A percentile compares a stretch with the other conserved stretches of the same genome.
Evolutionary conservation across 2,113 vertebrate species (phyloP).

Genomic region (Pyrgilauda ruficollis): DNA sequence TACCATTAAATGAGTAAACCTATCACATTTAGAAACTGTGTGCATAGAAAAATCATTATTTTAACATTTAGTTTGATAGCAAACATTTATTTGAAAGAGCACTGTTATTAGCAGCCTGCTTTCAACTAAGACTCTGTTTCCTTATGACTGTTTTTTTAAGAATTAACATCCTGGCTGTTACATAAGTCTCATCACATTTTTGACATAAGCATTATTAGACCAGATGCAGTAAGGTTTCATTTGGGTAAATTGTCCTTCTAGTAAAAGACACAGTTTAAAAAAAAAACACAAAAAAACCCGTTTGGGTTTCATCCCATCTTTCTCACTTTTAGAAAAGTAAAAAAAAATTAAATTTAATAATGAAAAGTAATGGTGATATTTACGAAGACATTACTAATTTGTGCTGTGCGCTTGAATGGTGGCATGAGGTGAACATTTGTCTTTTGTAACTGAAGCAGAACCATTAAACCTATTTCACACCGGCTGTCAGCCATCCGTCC

Average conservation of each 20-base stretch:
- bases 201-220: conserved; percentile 15
- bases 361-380: conserved; percentile 25
- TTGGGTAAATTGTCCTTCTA: neutral
- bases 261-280: neutral
- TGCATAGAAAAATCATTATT: neutral
- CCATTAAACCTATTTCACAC: conserved; percentile 15
- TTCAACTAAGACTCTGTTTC: conserved; percentile 57
- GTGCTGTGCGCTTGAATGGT: neutral
- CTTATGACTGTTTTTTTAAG: conserved; percentile 33
- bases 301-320: neutral
- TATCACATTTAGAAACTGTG: neutral
- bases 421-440: neutral
- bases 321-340: neutral
- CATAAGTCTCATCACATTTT: conserved; percentile 23
- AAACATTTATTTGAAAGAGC: conserved; percentile 4
- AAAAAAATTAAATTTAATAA: conserved; percentile 16
- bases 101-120: conserved; percentile 42
- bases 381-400: conserved; percentile 25
- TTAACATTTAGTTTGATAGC: neutral
- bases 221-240: conserved; percentile 37
- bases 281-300: neutral
- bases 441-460: neutral
- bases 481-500: neutral
- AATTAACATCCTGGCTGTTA: conserved; percentile 8
- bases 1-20: neutral